These are phyloP conservation scores for Nasonia longicornis DNA, from an alignment of 1,140 invertebrate species.

Conservation along the genomic window DNA sequence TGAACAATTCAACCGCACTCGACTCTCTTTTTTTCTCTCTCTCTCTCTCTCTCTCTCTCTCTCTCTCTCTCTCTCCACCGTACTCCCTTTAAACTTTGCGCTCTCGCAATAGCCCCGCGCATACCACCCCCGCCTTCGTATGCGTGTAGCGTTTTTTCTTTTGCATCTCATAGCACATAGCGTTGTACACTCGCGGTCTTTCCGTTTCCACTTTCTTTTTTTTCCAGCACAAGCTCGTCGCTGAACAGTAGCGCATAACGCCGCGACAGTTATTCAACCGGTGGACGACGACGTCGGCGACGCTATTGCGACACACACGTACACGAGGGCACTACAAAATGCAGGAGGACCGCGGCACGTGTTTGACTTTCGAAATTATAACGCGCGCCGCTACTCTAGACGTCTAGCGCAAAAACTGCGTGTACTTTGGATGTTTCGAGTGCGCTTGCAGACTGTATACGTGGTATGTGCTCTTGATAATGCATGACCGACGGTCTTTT, in stretches of 20 bases:
- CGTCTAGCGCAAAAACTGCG: no score
- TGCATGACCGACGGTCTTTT: no score
- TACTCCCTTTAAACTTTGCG: constrained; percentile 37
- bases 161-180: background rate
- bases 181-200: background rate
- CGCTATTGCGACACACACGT: background rate
- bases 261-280: constrained; percentile 18
- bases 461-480: no score
- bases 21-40: constrained; percentile 20
- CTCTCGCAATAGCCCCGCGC: background rate
- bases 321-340: constrained; percentile 28
- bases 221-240: background rate
- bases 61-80: constrained; percentile 20
- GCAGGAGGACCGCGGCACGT: constrained; percentile 4
- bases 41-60: constrained; percentile 21
- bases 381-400: background rate
- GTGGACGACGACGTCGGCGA: background rate
- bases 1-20: constrained; percentile 56
- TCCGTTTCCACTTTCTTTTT: background rate
- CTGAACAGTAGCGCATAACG: background rate
- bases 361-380: constrained; percentile 31
- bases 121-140: background rate
- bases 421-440: no score
- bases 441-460: no score
- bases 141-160: background rate